phyloP scores from a whole-genome alignment of 2,797 vertebrate genomes.

The Platyrinchus mystaceus region DNA sequence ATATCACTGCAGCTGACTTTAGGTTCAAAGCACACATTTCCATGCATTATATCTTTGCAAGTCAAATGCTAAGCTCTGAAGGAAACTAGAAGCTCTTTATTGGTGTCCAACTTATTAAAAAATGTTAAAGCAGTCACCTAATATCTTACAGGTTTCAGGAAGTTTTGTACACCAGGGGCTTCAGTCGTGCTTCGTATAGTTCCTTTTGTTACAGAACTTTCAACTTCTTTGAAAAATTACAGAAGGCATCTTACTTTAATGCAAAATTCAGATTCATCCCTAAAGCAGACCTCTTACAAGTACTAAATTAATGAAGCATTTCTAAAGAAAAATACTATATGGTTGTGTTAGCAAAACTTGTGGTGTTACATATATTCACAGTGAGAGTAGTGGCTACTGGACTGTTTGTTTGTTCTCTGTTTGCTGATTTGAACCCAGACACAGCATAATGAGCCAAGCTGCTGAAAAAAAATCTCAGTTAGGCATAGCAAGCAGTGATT shows the following conservation, averaged over 20 bases:
- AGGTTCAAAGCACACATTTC: not conserved
- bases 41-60: not conserved
- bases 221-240: not conserved
- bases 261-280: not conserved
- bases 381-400: not conserved
- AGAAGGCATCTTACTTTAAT: not conserved
- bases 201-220: not conserved
- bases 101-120: fast-evolving
- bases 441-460: not conserved
- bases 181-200: not conserved
- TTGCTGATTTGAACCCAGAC: not conserved
- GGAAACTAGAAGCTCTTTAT: not conserved
- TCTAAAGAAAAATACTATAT: not conserved
- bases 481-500: not conserved
- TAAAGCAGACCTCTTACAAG: not conserved
- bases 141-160: not conserved
- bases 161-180: not conserved
- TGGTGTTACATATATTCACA: not conserved
- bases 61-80: not conserved
- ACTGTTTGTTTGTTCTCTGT: not conserved
- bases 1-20: not conserved
- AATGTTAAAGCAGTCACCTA: not conserved
- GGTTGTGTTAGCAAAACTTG: not conserved
- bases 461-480: not conserved
- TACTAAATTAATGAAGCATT: not conserved